A percentile compares a stretch with the other conserved stretches of the same genome.
These are phyloP conservation scores for Darevskia mixta DNA, from an alignment of 2,797 vertebrate genomes.

Conservation along the genomic window DNA sequence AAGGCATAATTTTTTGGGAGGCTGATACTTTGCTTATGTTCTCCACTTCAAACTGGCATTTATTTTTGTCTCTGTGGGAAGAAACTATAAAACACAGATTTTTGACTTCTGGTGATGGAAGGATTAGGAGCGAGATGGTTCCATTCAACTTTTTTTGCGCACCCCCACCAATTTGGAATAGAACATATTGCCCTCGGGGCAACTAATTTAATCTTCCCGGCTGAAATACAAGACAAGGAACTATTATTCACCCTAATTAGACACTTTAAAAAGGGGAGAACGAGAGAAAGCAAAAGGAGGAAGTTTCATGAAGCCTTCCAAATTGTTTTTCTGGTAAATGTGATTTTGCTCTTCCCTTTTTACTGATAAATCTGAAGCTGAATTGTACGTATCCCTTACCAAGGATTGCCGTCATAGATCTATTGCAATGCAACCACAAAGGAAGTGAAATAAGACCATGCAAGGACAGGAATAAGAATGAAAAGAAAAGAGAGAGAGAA, in stretches of 20 bases:
- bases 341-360: constrained; percentile 39
- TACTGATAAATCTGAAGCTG: constrained; percentile 21
- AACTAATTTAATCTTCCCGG: constrained; percentile 61
- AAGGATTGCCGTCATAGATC: constrained; percentile 19
- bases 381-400: constrained; percentile 23
- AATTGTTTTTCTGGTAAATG: not conserved
- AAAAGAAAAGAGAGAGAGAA: not conserved
- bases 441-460: constrained; percentile 55
- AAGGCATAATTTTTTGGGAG: not conserved
- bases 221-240: constrained; percentile 41
- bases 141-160: constrained; percentile 44
- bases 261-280: constrained; percentile 4
- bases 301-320: constrained; percentile 13
- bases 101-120: constrained; percentile 44
- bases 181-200: constrained; percentile 36
- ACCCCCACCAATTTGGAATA: not conserved
- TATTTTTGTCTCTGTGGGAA: constrained; percentile 14
- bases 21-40: constrained; percentile 11
- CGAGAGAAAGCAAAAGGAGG: constrained; percentile 28
- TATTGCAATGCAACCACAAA: constrained; percentile 60
- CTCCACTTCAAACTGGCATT: constrained; percentile 18
- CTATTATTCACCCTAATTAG: constrained; percentile 52
- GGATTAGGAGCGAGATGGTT: constrained; percentile 26
- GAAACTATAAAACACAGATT: constrained; percentile 38
- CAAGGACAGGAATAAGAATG: constrained; percentile 22